These are phyloP conservation scores for Oncopodura yosiiana DNA, from an alignment of 1,140 invertebrate genomes.

Conservation along the genomic window DNA sequence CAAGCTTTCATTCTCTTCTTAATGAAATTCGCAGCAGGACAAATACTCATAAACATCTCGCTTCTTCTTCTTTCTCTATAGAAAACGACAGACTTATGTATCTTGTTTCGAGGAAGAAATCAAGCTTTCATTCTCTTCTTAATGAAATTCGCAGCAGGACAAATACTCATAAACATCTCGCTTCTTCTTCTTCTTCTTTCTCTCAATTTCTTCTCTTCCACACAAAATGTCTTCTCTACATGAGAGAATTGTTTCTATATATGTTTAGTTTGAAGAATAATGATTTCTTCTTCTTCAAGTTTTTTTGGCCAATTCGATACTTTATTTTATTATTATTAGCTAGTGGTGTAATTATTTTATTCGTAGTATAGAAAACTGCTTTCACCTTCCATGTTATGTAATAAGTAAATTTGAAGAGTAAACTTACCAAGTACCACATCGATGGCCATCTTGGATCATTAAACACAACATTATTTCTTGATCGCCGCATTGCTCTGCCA, in stretches of 20 bases:
- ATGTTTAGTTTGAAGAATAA: too few relatives aligned
- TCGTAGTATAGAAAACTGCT: not conserved
- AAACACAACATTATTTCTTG: constrained; percentile 43
- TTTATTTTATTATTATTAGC: not conserved
- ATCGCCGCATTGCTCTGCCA: constrained; percentile 15
- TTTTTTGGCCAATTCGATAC: not conserved
- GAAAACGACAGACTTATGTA: not conserved
- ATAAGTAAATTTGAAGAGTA: not conserved
- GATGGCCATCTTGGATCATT: constrained; percentile 75
- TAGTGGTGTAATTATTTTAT: not conserved
- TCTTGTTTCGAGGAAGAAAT: not conserved
- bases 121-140: not conserved
- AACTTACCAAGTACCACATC: constrained; percentile 85
- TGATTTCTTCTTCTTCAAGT: not conserved
- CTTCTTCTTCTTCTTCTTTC: not conserved
- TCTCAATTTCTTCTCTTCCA: not conserved
- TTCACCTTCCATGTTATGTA: not conserved
- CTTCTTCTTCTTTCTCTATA: not conserved
- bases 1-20: too few relatives aligned
- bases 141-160: not conserved
- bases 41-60: constrained; percentile 2
- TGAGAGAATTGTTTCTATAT: not conserved
- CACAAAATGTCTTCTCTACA: not conserved
- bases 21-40: constrained; percentile 16
- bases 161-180: not conserved